Base-by-base conservation (phyloP, 2,888 invertebrate species). In the Arrhopalites spinosus region DNA sequence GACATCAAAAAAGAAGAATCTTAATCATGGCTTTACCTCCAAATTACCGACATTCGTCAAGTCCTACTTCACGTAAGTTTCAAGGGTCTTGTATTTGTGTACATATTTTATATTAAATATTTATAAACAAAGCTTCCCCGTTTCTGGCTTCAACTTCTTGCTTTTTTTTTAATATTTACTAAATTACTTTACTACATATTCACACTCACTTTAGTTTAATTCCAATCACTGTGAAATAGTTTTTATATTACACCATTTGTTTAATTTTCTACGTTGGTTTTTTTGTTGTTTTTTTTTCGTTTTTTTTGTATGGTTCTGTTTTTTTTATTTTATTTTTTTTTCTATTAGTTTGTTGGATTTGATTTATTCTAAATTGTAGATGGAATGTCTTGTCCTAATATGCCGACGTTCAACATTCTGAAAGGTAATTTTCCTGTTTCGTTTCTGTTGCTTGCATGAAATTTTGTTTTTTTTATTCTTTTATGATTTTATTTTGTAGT, bases 321-420 rank as follows among this genome's bases (percentile, higher is more conserved):
- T 36, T 36, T 3, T 36, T 36, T 36, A 7, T 36, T 36, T 36
- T 36, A 36, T 36, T 11, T 7, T 36, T 36, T 77, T 77, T 77
- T 53, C 75, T 74, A 69, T 77, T 79, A 66, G 61, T 77, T 81
- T n/a, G n/a, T n/a, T 80, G 78, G 59, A 66, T 77, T 74, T 77
- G 61, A 69, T 71, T 80, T 59, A 76, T 80, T 78, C 79, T 71
- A n/a, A n/a, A 77, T 81, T 82, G 81, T 89, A 91, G 90, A 91
- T 90, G 87, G 88, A 88, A 91, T 91, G 91, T 90, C 90, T 88
- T 90, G 91, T 88, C 91, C 91, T 87, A 90, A 90, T 88, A 91
- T 91, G 87, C 90, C 92, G 89, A 91, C 91, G 89, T 92, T 91
- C 91, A 91, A 92, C 91, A 92, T 92, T 88, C 90, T 92, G 88